These are phyloP conservation scores for Torymus texanus DNA, from an alignment of 2,888 invertebrate genomes.

Conservation along the genomic window DNA sequence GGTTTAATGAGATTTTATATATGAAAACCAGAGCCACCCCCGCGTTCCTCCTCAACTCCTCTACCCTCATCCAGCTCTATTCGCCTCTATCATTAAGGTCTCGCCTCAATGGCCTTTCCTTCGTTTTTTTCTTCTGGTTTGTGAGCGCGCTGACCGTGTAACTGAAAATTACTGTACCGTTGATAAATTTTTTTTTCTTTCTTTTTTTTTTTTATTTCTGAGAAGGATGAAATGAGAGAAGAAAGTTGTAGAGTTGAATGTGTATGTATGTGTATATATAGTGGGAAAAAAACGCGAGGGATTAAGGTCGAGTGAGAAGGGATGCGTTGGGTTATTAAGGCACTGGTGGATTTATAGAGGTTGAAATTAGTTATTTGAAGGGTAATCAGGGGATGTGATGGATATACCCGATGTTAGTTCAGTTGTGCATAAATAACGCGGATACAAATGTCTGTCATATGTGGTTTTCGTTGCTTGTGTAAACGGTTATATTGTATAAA, in stretches of 20 bases:
- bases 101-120: constrained; percentile 26
- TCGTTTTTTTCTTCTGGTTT: background rate
- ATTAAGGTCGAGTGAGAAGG: background rate
- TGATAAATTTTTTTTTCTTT: background rate
- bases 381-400: too few relatives aligned
- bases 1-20: constrained; percentile 65
- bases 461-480: too few relatives aligned
- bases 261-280: too few relatives aligned
- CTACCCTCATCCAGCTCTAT: background rate
- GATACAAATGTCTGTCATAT: too few relatives aligned
- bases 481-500: too few relatives aligned
- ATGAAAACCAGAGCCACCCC: constrained; percentile 56
- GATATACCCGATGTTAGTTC: background rate
- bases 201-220: background rate
- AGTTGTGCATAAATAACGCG: too few relatives aligned
- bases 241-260: too few relatives aligned
- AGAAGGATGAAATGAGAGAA: too few relatives aligned
- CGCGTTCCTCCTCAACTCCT: background rate
- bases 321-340: background rate
- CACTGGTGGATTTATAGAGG: too few relatives aligned
- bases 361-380: too few relatives aligned
- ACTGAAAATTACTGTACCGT: constrained; percentile 32
- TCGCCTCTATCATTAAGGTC: constrained; percentile 38
- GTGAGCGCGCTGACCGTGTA: background rate
- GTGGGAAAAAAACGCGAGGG: too few relatives aligned